Conservation (phyloP, 1,140 invertebrate genomes). For the Camponotus floridanus region DNA sequence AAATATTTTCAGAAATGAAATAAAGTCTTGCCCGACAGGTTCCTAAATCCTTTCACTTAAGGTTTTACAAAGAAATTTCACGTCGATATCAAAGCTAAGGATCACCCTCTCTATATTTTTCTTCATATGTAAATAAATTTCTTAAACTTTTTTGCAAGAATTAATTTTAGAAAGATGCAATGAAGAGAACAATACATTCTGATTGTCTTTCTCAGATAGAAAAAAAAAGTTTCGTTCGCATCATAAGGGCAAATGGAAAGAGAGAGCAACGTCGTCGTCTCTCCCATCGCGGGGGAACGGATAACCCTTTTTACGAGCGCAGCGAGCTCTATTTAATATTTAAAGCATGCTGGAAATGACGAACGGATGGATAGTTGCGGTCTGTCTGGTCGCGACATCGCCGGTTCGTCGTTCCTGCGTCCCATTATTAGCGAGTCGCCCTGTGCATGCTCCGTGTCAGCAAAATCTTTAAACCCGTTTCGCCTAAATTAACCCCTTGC, state of each 20-base stretch:
- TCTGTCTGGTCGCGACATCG: slow-evolving; percentile 68
- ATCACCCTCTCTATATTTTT: not conserved
- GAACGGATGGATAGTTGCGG: slow-evolving; percentile 84
- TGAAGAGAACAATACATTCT: slow-evolving; percentile 1
- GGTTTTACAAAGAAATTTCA: slow-evolving; percentile 4
- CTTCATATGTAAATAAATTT: slow-evolving; percentile 1
- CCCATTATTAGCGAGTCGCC: slow-evolving; percentile 80
- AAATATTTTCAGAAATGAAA: slow-evolving; percentile 86
- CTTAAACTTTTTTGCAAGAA: not conserved
- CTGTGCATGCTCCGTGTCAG: slow-evolving; percentile 49
- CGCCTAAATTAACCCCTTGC: slow-evolving; percentile 25
- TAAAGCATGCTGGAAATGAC: slow-evolving; percentile 83
- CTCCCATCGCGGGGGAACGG: slow-evolving; percentile 68
- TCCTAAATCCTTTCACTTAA: slow-evolving; percentile 71
- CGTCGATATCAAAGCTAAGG: not conserved
- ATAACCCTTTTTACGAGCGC: slow-evolving; percentile 83
- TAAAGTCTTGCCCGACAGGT: slow-evolving; percentile 83
- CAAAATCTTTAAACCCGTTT: slow-evolving; percentile 48
- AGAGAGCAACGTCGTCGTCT: slow-evolving; percentile 33
- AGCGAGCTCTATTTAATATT: slow-evolving; percentile 84
- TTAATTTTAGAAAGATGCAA: not conserved
- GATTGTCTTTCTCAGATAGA: not conserved
- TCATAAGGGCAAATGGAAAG: not conserved
- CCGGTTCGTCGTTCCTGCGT: slow-evolving; percentile 69
- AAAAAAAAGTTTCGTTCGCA: slow-evolving; percentile 48